Evolutionary conservation across 92 coral and sea anemone species (phyloP), one percentile per base, ranked within the genome.

Genomic region (Montipora capitata): DNA sequence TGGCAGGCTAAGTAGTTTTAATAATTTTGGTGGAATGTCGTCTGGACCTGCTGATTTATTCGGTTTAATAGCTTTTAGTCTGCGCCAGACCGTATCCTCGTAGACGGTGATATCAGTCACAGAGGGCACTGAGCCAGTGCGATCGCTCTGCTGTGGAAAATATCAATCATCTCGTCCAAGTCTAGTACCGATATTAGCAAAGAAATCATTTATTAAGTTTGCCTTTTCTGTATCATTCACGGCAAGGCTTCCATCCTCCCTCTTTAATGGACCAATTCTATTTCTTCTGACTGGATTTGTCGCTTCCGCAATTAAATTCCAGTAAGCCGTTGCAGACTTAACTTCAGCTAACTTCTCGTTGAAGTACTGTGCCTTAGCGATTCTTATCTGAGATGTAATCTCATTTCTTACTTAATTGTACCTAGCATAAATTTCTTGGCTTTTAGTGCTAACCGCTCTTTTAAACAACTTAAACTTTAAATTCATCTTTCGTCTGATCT

Each of bases 1-100:
- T 73, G 40, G 80, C 88, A 51, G 43, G 38, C 40, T 68, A 58
- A 18, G 88, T 10, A 72, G 80, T 27, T 83, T 72, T 39, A 72
- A 35, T 41, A 72, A 39, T 51, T 71, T 83, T 3, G 87, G 87
- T 71, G 45, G 65, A 8, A 83, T 71, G 77, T 83, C 77, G 45
- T 83, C 68, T 27, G 74, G 43, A 14, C 66, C 63, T 40, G 51
- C 15, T 10, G 75, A 82, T 41, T 80, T 80, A 42, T 27, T 80
- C 62, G n/a, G 62, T 13, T 56, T 56, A 14, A 56, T 56, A 56
- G 11, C 9, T 56, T 56, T 56, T 56, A 56, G 62, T 56, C 11
- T 56, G n/a, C 62, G 62, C 62, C 62, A 14, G 62, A 56, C 51
- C 51, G 51, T 4, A 44, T 44, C 62, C 62, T 13, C n/a, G 62